A percentile compares a stretch with the other conserved stretches of the same genome.
Evolutionary conservation across 2,113 vertebrate genomes (phyloP).

Genomic region (Mastomys coucha): DNA sequence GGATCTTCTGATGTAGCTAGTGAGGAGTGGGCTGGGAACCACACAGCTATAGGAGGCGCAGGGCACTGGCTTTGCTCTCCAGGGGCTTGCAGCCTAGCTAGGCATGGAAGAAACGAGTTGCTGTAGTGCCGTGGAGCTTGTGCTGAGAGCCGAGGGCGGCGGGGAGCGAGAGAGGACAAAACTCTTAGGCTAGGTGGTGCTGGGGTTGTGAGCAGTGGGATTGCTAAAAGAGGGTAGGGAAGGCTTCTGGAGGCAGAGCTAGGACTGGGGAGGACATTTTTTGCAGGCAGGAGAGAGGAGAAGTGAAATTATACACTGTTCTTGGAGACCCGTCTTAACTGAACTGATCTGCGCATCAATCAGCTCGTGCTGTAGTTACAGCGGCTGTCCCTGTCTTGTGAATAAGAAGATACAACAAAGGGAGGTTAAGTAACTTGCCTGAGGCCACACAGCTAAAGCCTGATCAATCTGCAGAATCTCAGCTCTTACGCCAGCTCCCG

Average conservation of each 20-base stretch:
- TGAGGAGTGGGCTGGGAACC: neutral
- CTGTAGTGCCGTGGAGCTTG: neutral
- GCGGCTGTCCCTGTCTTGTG: neutral
- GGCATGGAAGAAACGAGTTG: neutral
- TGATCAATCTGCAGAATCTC: neutral
- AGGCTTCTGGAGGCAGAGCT: neutral
- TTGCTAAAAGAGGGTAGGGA: neutral
- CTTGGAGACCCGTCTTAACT: neutral
- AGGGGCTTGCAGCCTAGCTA: neutral
- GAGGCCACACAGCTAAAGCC: neutral
- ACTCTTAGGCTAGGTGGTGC: neutral
- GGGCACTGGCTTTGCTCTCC: neutral
- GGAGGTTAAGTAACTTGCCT: neutral
- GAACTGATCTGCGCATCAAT: neutral
- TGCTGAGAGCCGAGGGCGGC: neutral
- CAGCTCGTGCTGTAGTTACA: neutral
- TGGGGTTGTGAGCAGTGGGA: neutral
- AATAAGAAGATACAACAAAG: neutral
- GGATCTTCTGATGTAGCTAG: accelerated
- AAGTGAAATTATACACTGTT: neutral
- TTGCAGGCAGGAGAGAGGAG: neutral
- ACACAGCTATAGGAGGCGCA: accelerated
- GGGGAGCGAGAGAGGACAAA: neutral
- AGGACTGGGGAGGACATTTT: neutral
- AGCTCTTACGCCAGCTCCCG: neutral